Evolutionary conservation across 2,113 vertebrate genomes (phyloP).

Genomic region (Scomber colias): DNA sequence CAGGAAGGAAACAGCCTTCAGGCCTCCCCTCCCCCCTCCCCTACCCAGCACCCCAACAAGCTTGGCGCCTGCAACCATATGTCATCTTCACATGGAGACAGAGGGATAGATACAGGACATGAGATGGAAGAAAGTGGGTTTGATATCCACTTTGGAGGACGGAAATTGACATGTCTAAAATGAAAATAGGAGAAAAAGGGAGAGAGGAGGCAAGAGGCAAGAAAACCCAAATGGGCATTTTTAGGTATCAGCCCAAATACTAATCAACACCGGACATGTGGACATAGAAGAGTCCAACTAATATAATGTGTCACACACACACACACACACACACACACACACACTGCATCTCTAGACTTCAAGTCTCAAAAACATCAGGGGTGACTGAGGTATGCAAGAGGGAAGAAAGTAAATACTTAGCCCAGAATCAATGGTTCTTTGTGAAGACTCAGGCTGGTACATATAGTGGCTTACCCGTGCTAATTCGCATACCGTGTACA

Average conservation of each 20-base stretch:
- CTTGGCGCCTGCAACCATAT: conserved; percentile 62
- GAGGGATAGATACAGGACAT: background rate
- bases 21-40: conserved; percentile 37
- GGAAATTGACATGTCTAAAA: background rate
- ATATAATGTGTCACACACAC: background rate
- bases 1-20: conserved; percentile 45
- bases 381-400: conserved; percentile 26
- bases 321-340: background rate
- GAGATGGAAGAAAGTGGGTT: background rate
- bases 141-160: background rate
- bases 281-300: background rate
- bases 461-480: conserved; percentile 50
- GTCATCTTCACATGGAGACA: conserved; percentile 48
- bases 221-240: background rate
- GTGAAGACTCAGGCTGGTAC: conserved; percentile 35
- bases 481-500: conserved; percentile 61
- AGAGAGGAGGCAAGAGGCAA: background rate
- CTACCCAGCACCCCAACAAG: conserved; percentile 52
- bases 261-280: background rate
- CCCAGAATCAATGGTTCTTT: conserved; percentile 68
- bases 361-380: conserved; percentile 13
- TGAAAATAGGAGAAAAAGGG: too few relatives aligned
- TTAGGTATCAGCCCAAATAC: background rate
- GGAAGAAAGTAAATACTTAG: conserved; percentile 42
- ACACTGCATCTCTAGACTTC: background rate